Evolutionary conservation across 1,140 invertebrate species (phyloP).

Genomic region (Conopomorpha cramerella): DNA sequence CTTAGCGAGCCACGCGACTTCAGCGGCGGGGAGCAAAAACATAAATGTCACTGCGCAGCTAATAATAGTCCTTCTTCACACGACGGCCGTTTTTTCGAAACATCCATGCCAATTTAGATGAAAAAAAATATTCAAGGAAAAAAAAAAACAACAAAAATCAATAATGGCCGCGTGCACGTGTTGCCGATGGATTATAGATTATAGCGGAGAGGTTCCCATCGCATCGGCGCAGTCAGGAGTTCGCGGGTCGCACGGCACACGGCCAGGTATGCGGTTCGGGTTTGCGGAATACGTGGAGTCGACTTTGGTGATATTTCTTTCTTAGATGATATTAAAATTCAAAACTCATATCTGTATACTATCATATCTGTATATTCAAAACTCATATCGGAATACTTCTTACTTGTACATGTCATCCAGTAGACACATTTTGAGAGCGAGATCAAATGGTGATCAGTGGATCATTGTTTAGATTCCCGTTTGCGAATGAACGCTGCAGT

Average conservation of each 20-base stretch:
- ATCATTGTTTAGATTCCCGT: too few species aligned
- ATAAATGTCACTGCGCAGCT: conserved; percentile 48
- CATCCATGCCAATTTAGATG: too few species aligned
- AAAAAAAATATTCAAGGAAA: too few species aligned
- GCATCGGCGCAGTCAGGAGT: conserved; percentile 23
- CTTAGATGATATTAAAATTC: background rate
- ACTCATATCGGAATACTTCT: too few species aligned
- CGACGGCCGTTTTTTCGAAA: conserved; percentile 38
- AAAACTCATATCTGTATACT: background rate
- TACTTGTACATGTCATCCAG: too few species aligned
- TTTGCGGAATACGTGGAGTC: background rate
- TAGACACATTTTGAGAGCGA: too few species aligned
- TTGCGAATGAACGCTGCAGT: too few species aligned
- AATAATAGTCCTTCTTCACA: conserved; percentile 54
- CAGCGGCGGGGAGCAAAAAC: conserved; percentile 23
- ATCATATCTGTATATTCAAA: background rate
- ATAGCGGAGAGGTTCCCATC: conserved; percentile 49
- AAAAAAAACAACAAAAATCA: conserved; percentile 58
- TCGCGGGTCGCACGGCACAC: conserved; percentile 17
- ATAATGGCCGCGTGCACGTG: conserved; percentile 54
- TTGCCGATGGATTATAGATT: conserved; percentile 57
- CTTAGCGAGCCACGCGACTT: conserved; percentile 29
- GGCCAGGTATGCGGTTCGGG: background rate
- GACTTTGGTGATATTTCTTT: background rate
- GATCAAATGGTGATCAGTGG: too few species aligned